Percentiles rank a stretch among this genome's conserved stretches.
Evolutionary conservation across 2,797 vertebrate genomes (phyloP).

Genomic region (Clarias pachynema): DNA sequence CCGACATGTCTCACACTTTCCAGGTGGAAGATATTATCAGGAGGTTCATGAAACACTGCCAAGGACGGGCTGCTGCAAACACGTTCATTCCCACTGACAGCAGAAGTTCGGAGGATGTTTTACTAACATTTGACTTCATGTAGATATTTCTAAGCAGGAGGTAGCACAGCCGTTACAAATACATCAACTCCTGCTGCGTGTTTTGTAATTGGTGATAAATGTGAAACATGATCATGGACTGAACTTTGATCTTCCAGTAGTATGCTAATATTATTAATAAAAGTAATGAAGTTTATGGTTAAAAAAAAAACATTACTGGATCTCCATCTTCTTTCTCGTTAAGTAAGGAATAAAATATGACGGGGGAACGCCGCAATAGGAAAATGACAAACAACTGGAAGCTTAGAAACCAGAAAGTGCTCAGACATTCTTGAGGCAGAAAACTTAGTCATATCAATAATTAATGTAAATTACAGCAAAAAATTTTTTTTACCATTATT

Average conservation of each 20-base stretch:
- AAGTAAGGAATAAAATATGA: neutral
- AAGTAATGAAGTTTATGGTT: slow-evolving; percentile 26
- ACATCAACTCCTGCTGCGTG: neutral
- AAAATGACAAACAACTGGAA: neutral
- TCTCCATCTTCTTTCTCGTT: neutral
- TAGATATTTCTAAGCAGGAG: neutral
- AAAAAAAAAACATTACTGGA: neutral
- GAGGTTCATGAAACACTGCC: slow-evolving; percentile 19
- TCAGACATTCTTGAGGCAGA: neutral
- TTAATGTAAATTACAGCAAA: too few species aligned
- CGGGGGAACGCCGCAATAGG: neutral
- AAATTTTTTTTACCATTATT: too few species aligned
- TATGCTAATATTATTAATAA: slow-evolving; percentile 31
- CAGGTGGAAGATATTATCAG: slow-evolving; percentile 58
- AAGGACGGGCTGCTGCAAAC: neutral
- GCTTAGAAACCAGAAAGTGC: neutral
- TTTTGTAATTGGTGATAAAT: slow-evolving; percentile 32
- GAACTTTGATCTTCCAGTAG: slow-evolving; percentile 34
- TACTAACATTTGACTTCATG: neutral
- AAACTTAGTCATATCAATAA: neutral
- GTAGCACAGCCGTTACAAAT: neutral
- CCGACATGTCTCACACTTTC: slow-evolving; percentile 47
- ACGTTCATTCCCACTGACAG: slow-evolving; percentile 1
- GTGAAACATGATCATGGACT: slow-evolving; percentile 34
- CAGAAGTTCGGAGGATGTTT: neutral